Percentiles rank a stretch among this genome's conserved stretches.
These are phyloP conservation scores for Hippocampus guttulatus DNA, from an alignment of 2,113 vertebrate species.

Conservation along the genomic window DNA sequence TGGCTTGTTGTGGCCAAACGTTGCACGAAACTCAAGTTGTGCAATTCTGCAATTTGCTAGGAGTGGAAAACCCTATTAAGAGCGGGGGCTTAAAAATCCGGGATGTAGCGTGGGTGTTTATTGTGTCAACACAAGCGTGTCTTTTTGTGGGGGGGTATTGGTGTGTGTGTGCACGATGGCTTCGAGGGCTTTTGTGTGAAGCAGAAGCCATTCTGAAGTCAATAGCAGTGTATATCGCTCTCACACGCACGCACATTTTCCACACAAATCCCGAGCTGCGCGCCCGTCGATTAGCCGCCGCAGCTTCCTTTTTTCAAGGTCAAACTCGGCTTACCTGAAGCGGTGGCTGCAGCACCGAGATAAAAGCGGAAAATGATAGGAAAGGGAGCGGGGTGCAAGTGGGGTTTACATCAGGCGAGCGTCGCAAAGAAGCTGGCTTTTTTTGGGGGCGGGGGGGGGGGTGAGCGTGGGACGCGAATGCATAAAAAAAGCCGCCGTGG, in stretches of 20 bases:
- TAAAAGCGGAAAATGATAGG: slow-evolving; percentile 8
- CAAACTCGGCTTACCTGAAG: slow-evolving; percentile 43
- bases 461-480: no score
- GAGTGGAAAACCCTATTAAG: not conserved
- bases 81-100: not conserved
- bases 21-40: not conserved
- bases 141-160: not conserved
- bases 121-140: not conserved
- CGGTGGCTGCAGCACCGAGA: slow-evolving; percentile 42
- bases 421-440: not conserved
- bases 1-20: no score
- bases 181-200: slow-evolving; percentile 27
- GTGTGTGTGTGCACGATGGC: not conserved
- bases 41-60: not conserved
- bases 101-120: not conserved
- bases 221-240: slow-evolving; percentile 3
- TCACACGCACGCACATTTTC: slow-evolving; percentile 18
- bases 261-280: slow-evolving; percentile 21
- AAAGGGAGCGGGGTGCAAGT: not conserved
- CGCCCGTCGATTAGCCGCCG: slow-evolving; percentile 25
- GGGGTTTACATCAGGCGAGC: slow-evolving; percentile 14
- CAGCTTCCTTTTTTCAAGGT: slow-evolving; percentile 52
- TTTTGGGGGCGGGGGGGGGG: not conserved
- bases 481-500: not conserved
- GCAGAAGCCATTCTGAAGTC: not conserved